phyloP scores from a whole-genome alignment of 2,888 invertebrate genomes.

The Tipula vernalis region DNA sequence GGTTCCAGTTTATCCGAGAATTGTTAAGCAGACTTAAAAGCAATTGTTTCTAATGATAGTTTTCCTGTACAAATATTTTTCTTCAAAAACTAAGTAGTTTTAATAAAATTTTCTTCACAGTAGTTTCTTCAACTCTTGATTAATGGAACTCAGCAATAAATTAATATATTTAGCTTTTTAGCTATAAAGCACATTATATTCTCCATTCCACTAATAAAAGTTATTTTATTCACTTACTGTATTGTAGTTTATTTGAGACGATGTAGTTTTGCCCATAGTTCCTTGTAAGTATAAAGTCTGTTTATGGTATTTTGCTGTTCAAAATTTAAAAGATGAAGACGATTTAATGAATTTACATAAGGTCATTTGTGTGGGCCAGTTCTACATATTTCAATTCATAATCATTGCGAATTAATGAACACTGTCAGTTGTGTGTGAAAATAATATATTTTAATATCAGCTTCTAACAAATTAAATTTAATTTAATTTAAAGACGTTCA shows the following conservation, averaged over 20 bases:
- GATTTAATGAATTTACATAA: not conserved
- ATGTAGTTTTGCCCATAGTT: not conserved
- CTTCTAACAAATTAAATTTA: not conserved
- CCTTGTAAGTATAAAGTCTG: not conserved
- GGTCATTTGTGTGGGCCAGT: not conserved
- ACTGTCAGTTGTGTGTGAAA: not conserved
- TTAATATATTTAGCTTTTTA: too few species aligned
- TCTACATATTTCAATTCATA: not conserved
- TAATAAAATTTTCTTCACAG: too few species aligned
- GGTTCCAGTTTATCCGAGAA: too few species aligned
- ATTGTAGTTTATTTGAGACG: not conserved
- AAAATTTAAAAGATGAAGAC: not conserved
- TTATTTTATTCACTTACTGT: not conserved
- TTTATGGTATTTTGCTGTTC: not conserved
- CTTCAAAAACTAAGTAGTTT: too few species aligned
- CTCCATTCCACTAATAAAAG: not conserved
- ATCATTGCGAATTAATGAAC: not conserved
- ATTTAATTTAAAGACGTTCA: constrained; percentile 49
- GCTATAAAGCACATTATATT: too few species aligned
- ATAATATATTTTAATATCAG: not conserved
- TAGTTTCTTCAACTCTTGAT: too few species aligned
- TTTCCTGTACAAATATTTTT: too few species aligned
- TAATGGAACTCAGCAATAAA: too few species aligned
- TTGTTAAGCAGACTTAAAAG: too few species aligned
- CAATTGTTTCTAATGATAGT: too few species aligned